Conservation (phyloP, 2,113 vertebrate genomes). For the Patagioenas fasciata region DNA sequence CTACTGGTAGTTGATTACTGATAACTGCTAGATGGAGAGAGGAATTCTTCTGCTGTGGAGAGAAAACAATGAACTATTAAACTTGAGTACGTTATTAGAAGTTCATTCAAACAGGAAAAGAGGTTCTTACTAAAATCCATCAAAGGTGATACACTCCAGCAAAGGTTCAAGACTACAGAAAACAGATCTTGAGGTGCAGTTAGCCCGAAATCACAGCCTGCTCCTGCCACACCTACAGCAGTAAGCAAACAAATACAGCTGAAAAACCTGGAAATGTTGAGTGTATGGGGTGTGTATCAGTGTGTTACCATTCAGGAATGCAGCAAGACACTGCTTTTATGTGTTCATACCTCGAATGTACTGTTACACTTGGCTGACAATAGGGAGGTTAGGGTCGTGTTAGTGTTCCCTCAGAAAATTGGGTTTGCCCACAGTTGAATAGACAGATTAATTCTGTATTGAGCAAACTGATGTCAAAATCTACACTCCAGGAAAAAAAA, state of each 20-base stretch:
- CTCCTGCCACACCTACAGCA: neutral
- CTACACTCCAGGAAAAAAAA: neutral
- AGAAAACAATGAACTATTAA: conserved; percentile 28
- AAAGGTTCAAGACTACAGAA: neutral
- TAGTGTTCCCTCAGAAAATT: neutral
- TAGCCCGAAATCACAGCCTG: neutral
- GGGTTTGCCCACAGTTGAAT: neutral
- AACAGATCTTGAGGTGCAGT: neutral
- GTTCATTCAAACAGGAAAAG: neutral
- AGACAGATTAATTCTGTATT: neutral
- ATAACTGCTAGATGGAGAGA: conserved; percentile 87
- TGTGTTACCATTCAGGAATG: neutral
- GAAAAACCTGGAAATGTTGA: neutral
- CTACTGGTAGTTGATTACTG: conserved; percentile 74
- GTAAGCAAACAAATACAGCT: neutral
- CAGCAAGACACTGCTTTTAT: neutral
- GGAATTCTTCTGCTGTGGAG: conserved; percentile 78
- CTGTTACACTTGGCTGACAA: neutral
- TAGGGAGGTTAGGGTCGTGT: neutral
- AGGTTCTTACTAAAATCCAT: neutral
- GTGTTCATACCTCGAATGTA: accelerated
- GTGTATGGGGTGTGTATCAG: accelerated
- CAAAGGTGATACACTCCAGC: neutral
- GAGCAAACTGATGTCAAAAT: neutral
- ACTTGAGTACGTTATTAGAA: neutral